Conservation (phyloP, 1,140 invertebrate genomes). For the Pissodes strobi region DNA sequence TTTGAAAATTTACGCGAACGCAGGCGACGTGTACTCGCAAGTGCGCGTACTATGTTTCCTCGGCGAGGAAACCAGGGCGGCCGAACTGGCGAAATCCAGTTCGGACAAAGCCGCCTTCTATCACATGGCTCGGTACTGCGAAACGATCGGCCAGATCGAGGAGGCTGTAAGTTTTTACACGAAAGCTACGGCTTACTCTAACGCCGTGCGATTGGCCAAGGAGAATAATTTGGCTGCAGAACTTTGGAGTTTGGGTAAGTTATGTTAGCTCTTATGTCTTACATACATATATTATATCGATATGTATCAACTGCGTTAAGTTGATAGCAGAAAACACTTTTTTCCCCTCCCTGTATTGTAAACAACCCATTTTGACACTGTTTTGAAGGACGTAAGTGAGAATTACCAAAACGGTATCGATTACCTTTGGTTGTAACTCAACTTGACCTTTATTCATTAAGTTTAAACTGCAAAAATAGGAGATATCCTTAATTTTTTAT, state of each 20-base stretch:
- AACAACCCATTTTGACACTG: too few species aligned
- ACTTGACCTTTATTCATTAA: too few species aligned
- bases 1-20: conserved; percentile 83
- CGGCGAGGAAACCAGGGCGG: conserved; percentile 81
- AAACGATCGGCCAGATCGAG: conserved; percentile 82
- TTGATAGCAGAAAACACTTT: too few species aligned
- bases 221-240: conserved; percentile 83
- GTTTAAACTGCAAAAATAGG: too few species aligned
- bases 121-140: conserved; percentile 92
- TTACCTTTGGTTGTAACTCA: too few species aligned
- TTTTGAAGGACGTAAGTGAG: too few species aligned
- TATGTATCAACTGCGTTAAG: too few species aligned
- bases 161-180: conserved; percentile 87
- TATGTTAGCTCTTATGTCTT: too few species aligned
- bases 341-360: too few species aligned
- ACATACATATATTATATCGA: too few species aligned
- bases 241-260: conserved; percentile 82
- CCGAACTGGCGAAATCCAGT: conserved; percentile 76
- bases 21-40: conserved; percentile 74
- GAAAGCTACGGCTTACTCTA: conserved; percentile 70
- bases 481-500: too few species aligned
- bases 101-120: conserved; percentile 82
- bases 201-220: conserved; percentile 89
- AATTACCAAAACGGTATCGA: too few species aligned
- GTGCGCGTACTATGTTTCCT: conserved; percentile 77